Conservation (phyloP, 2,797 vertebrate genomes). For the Philypnodon macrostomus region DNA sequence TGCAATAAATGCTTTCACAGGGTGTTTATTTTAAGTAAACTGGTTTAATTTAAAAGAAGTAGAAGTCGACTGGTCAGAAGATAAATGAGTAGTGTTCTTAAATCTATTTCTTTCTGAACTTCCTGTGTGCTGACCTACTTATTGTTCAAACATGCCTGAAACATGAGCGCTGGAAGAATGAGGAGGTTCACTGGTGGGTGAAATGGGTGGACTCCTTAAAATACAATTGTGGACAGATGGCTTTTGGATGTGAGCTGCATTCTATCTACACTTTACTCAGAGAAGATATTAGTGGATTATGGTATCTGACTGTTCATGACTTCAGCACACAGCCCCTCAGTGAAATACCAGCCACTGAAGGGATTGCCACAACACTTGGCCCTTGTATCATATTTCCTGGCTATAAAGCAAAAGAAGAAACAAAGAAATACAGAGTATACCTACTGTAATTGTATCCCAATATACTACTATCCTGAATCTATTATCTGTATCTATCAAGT, state of each 20-base stretch:
- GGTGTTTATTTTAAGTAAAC: too few species aligned
- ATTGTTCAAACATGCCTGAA: slow-evolving; percentile 64
- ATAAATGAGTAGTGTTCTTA: slow-evolving; percentile 48
- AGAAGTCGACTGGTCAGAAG: slow-evolving; percentile 46
- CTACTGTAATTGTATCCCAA: too few species aligned
- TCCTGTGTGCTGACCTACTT: slow-evolving; percentile 72
- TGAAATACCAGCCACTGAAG: slow-evolving; percentile 8
- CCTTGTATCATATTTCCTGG: slow-evolving; percentile 3
- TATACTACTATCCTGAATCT: neutral
- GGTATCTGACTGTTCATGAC: slow-evolving; percentile 1
- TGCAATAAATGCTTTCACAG: too few species aligned
- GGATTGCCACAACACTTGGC: neutral
- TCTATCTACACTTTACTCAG: slow-evolving; percentile 24
- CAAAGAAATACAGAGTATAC: too few species aligned
- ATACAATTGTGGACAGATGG: slow-evolving; percentile 46
- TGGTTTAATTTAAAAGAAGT: slow-evolving; percentile 21
- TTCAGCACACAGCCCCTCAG: neutral
- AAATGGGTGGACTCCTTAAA: slow-evolving; percentile 39
- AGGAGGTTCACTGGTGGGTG: slow-evolving; percentile 46
- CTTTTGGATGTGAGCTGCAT: slow-evolving; percentile 12
- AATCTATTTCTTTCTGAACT: slow-evolving; percentile 44
- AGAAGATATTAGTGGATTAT: neutral
- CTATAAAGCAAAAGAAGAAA: neutral
- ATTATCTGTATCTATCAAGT: neutral
- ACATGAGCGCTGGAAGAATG: slow-evolving; percentile 52